These are phyloP conservation scores for Azemiops feae DNA, from an alignment of 2,113 vertebrate species.

Conservation along the genomic window DNA sequence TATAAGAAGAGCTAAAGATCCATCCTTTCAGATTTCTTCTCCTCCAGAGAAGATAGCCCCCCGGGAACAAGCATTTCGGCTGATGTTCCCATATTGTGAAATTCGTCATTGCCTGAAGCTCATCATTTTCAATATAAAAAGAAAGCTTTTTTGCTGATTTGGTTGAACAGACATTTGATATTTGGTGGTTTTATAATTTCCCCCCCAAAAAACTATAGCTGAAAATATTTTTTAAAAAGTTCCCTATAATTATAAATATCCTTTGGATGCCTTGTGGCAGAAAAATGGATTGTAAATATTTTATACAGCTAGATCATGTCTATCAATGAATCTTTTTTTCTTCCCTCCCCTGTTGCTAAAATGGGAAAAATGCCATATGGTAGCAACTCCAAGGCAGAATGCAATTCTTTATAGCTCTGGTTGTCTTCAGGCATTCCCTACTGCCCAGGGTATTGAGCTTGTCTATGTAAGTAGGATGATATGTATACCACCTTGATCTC, in stretches of 20 bases:
- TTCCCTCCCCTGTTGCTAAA: background rate
- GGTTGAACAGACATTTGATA: background rate
- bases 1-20: background rate
- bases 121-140: background rate
- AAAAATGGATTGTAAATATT: background rate
- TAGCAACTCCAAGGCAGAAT: background rate
- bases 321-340: background rate
- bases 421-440: background rate
- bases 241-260: background rate
- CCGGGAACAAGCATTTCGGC: background rate
- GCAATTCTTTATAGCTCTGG: background rate
- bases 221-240: background rate
- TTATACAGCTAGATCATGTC: background rate
- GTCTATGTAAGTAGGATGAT: background rate
- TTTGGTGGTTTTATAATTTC: background rate
- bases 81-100: background rate
- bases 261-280: background rate
- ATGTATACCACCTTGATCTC: background rate
- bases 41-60: background rate
- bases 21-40: background rate
- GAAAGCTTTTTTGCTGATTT: background rate
- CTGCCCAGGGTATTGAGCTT: background rate
- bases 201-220: background rate
- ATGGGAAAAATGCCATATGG: background rate
- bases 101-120: background rate